Conservation (phyloP, 1,140 invertebrate genomes). For the Phymastichus coffea region DNA sequence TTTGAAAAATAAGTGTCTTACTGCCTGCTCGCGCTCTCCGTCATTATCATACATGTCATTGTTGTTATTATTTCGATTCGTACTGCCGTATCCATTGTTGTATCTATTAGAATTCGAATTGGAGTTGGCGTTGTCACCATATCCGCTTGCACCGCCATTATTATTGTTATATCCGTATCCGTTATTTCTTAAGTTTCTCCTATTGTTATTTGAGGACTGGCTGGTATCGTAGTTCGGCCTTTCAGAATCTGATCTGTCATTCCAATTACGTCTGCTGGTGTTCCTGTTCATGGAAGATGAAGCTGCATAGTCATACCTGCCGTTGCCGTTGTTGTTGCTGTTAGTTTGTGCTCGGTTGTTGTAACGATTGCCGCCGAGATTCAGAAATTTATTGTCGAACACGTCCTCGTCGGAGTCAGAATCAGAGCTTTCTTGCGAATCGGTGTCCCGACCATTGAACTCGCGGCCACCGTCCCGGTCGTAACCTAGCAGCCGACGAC, state of each 20-base stretch:
- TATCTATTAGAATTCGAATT: no score
- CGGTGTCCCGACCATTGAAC: conserved; percentile 28
- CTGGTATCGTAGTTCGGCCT: neutral
- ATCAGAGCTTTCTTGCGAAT: conserved; percentile 37
- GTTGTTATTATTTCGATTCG: conserved; percentile 20
- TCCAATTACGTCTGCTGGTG: neutral
- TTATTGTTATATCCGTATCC: neutral
- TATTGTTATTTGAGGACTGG: neutral
- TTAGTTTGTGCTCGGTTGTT: conserved; percentile 21
- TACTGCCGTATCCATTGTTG: neutral
- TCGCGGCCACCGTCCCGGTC: conserved; percentile 22
- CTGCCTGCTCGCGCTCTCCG: conserved; percentile 29
- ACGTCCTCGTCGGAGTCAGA: conserved; percentile 39
- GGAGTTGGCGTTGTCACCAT: no score
- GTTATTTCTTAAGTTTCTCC: neutral
- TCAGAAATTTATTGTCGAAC: conserved; percentile 41
- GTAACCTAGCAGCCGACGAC: conserved; percentile 31
- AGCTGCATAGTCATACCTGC: no score
- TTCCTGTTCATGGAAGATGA: neutral
- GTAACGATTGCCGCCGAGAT: conserved; percentile 20
- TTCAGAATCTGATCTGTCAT: neutral
- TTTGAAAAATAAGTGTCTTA: no score
- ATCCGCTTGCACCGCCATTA: neutral
- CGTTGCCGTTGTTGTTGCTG: neutral
- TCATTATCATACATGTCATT: conserved; percentile 21